Evolutionary conservation across 2,797 vertebrate species (phyloP), one percentile per base, ranked within the genome.

Genomic region (Gastrophryne carolinensis): DNA sequence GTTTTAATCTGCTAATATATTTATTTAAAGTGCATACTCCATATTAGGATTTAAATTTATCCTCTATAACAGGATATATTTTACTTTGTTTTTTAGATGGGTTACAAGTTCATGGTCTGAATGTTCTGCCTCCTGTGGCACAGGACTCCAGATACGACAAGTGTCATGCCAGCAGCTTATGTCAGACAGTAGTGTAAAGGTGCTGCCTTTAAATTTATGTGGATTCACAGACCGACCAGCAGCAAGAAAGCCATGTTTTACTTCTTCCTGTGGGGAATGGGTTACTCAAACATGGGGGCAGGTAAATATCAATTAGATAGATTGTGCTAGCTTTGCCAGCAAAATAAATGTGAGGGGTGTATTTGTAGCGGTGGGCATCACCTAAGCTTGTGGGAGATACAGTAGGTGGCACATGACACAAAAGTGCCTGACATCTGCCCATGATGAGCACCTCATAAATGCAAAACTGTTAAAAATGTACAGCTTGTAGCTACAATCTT

Each of bases 121-220:
- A 60, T 98, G 96, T 79, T 95, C 95, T 1, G 85, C 73, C 0
- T 82, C 91, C 0, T 96, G 94, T 10, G 94, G 95, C 0, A 9
- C 56, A 0, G 94, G 95, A 9, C 86, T 89, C 82, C 90, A 75
- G 29, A 86, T 84, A 0, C 88, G 93, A 0, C 88, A 87, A 63
- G 86, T 94, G 21, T 81, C 65, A 0, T 97, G 96, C 68, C 89
- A 89, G 53, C 92, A 87, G 71, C 49, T 78, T 1, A 83, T 71
- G 58, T 88, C 86, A 53, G 73, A 80, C 0, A 92, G 93, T 1
- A 79, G 27, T 0, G 15, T 67, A 6, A 79, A 80, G 79, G 79
- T 52, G 0, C 17, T 93, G 68, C 54, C 84, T 0, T 80, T 80
- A 0, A 64, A 32, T 0, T 79, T 81, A 1, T 97, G 95, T n/a